These are phyloP conservation scores for Hyles lineata DNA, from an alignment of 2,888 invertebrate species.

Conservation along the genomic window DNA sequence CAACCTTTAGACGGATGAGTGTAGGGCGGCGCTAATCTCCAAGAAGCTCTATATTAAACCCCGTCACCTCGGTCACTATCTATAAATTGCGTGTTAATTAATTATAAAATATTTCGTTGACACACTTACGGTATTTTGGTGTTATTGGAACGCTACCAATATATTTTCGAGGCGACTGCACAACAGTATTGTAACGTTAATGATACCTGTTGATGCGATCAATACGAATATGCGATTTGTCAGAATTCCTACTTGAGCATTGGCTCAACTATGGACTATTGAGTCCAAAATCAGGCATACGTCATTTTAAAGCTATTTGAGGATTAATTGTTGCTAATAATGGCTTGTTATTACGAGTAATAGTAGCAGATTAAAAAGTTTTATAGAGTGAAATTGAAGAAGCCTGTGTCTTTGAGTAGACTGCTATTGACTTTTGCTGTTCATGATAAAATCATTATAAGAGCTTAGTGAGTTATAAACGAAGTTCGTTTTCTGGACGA, in stretches of 20 bases:
- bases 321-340: too few species aligned
- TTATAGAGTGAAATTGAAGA: too few species aligned
- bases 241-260: not conserved
- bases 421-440: too few species aligned
- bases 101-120: conserved; percentile 28
- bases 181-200: conserved; percentile 13
- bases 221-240: not conserved
- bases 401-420: too few species aligned
- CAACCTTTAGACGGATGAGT: not conserved
- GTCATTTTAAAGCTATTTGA: too few species aligned
- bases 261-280: too few species aligned
- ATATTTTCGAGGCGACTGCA: conserved; percentile 13
- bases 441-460: too few species aligned
- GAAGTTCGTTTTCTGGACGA: too few species aligned
- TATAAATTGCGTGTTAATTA: conserved; percentile 24
- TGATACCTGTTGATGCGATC: conserved; percentile 17
- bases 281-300: not conserved
- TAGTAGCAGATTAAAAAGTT: too few species aligned
- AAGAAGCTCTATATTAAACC: conserved; percentile 27
- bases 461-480: too few species aligned
- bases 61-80: conserved; percentile 15
- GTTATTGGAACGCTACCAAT: conserved; percentile 27
- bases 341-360: too few species aligned
- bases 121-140: conserved; percentile 31
- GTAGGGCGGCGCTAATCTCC: not conserved